Evolutionary conservation across 2,888 invertebrate genomes (phyloP).

Genomic region (Xanthorhoe designata): DNA sequence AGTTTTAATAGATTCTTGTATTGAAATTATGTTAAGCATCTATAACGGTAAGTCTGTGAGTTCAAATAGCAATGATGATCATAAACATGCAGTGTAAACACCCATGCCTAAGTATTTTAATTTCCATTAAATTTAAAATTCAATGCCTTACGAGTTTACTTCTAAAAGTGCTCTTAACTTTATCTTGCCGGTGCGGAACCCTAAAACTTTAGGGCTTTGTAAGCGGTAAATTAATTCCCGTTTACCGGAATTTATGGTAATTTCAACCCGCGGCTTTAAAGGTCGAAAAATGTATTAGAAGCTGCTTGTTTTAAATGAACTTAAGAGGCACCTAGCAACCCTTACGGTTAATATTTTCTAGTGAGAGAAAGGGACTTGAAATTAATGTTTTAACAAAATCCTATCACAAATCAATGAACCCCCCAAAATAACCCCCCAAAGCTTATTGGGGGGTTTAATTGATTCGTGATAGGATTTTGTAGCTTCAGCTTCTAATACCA

Average conservation of each 20-base stretch:
- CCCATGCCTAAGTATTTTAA: neutral
- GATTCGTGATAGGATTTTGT: too few species aligned
- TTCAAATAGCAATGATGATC: neutral
- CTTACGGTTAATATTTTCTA: too few species aligned
- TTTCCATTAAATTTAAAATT: constrained; percentile 16
- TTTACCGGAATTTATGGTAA: constrained; percentile 34
- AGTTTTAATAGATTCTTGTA: too few species aligned
- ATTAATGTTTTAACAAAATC: too few species aligned
- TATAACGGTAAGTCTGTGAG: too few species aligned
- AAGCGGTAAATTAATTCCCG: constrained; percentile 31
- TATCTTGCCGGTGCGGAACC: constrained; percentile 22
- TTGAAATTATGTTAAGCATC: too few species aligned
- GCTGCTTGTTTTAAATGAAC: neutral
- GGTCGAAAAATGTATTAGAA: constrained; percentile 11
- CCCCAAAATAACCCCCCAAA: too few species aligned
- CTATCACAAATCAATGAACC: too few species aligned
- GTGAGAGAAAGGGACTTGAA: too few species aligned
- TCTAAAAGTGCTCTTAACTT: constrained; percentile 26
- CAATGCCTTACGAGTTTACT: constrained; percentile 18
- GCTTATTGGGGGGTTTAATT: too few species aligned
- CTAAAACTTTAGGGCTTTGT: constrained; percentile 25
- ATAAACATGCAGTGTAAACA: neutral
- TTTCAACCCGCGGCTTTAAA: constrained; percentile 23
- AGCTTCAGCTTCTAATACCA: too few species aligned
- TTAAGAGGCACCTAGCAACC: too few species aligned